phyloP scores from a whole-genome alignment of 2,888 invertebrate species.

The Agrochola lota region DNA sequence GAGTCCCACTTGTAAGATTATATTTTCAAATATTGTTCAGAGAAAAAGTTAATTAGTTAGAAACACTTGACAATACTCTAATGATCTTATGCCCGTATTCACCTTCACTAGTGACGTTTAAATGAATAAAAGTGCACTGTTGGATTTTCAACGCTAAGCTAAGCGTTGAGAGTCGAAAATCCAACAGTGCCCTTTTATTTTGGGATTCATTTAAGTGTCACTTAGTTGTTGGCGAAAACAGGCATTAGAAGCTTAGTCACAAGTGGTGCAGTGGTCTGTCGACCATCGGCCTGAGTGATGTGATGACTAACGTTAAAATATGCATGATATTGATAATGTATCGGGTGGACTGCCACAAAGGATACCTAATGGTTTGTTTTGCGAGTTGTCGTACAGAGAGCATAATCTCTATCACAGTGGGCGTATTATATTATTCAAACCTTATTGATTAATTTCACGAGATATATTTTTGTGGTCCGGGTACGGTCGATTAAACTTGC shows the following conservation, averaged over 20 bases:
- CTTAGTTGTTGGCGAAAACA: no score
- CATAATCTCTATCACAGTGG: constrained; percentile 38
- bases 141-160: no score
- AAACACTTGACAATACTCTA: constrained; percentile 23
- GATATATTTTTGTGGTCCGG: constrained; percentile 12
- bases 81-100: not conserved
- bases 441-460: constrained; percentile 28
- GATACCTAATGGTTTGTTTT: constrained; percentile 49
- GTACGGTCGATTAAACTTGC: constrained; percentile 10
- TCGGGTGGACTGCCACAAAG: constrained; percentile 33
- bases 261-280: constrained; percentile 21
- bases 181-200: no score
- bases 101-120: no score
- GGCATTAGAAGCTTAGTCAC: constrained; percentile 29
- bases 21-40: not conserved
- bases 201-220: no score
- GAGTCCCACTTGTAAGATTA: not conserved
- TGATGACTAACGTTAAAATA: constrained; percentile 42
- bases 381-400: constrained; percentile 20
- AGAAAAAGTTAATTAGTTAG: constrained; percentile 17
- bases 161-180: no score
- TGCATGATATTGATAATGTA: constrained; percentile 48
- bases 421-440: constrained; percentile 41
- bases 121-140: no score
- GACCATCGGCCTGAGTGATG: not conserved